Evolutionary conservation across 1,140 invertebrate species (phyloP).

Genomic region (Euura lappo): DNA sequence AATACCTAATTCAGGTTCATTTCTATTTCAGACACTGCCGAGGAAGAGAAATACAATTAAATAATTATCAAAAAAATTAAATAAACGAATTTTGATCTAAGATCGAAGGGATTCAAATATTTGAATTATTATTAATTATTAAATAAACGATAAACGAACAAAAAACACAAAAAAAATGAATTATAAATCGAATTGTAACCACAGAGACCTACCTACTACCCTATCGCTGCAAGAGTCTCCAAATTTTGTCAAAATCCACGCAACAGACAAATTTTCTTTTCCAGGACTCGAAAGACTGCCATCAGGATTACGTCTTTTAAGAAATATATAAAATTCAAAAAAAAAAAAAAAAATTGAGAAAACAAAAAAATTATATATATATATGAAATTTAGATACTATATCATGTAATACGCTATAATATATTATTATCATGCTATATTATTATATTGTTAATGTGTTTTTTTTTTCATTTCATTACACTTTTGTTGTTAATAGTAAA

Average conservation of each 20-base stretch:
- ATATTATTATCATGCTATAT: too few species aligned
- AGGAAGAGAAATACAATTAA: too few species aligned
- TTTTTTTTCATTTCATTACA: neutral
- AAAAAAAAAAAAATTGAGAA: conserved; percentile 8
- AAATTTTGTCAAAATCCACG: conserved; percentile 36
- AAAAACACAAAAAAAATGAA: conserved; percentile 7
- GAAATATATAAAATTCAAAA: conserved; percentile 12
- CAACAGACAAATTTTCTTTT: conserved; percentile 56
- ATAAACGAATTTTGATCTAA: too few species aligned
- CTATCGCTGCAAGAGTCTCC: conserved; percentile 15
- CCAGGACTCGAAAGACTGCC: conserved; percentile 57
- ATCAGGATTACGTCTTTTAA: conserved; percentile 36
- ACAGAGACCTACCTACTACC: conserved; percentile 19
- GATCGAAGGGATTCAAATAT: too few species aligned
- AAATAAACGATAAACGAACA: neutral
- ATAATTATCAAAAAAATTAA: too few species aligned
- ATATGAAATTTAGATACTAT: too few species aligned
- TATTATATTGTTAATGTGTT: too few species aligned
- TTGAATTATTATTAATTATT: too few species aligned
- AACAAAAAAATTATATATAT: neutral
- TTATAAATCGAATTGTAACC: conserved; percentile 19
- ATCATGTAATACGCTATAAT: too few species aligned
- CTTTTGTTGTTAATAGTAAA: too few species aligned
- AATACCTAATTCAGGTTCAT: too few species aligned
- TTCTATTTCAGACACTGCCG: neutral